Base-by-base conservation (phyloP, 2,888 invertebrate genomes). In the Mythimna loreyi region DNA sequence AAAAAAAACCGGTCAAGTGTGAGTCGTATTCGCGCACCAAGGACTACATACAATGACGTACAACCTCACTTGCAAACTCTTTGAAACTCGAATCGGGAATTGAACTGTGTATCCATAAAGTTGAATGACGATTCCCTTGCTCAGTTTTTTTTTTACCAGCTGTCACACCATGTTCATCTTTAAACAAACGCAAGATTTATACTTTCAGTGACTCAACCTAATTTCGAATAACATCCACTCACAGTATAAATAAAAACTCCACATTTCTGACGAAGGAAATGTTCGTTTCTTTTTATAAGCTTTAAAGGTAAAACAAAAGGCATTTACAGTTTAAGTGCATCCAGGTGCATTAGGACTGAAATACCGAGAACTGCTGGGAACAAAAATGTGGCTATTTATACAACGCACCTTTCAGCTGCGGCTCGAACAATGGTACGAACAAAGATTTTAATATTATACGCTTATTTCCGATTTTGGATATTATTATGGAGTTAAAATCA, bases 271-370 rank as follows among this genome's bases (percentile, higher is more conserved):
- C 33, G 58, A 36, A 75, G 56, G 65, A 57, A 80, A 69, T 36
- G 56, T 21, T n/a, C 45, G 23, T 74, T 75, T 78, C 65, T 70
- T 80, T 70, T 76, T 63, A 66, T 57, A 63, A 64, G 55, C 61
- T 69, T 50, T 58, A 80, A 80, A 78, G 77, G 77, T 80, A 70
- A 75, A 75, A 70, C 77, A 76, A 78, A 78, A 76, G 77, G 81
- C 63, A 80, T 78, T 67, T 52, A 79, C 55, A 74, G 50, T 76
- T 80, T 78, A 80, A 78, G 78, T 78, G 78, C 81, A 63, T 60
- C 78, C 78, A 78, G 78, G 78, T 78, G 81, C 78, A 53, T 67
- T 56, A 64, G 49, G 65, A 75, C 77, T 53, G 30, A 76, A 78
- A 80, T 78, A 78, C 77, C 19, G 65, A 70, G 81, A 80, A 80